phyloP scores from a whole-genome alignment of 2,888 invertebrate genomes.

The Stegana nigrithorax region DNA sequence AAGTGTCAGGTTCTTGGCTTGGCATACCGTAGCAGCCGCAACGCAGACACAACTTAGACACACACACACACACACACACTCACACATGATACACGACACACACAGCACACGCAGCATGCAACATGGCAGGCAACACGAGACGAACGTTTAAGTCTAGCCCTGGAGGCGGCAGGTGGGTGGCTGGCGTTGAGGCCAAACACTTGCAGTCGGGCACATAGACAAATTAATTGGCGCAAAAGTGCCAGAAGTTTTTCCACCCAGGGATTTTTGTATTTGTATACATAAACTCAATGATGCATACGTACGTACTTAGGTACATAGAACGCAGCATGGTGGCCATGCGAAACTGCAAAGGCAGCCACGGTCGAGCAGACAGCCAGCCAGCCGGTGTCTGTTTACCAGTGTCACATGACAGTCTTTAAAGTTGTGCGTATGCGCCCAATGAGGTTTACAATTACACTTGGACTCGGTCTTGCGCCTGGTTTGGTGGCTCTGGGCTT shows the following conservation, averaged over 20 bases:
- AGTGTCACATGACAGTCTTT: slow-evolving; percentile 16
- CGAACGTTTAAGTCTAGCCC: too few species aligned
- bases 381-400: background rate
- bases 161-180: too few species aligned
- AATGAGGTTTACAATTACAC: slow-evolving; percentile 12
- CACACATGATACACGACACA: background rate
- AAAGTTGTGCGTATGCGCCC: background rate
- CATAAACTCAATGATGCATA: background rate
- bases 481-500: too few species aligned
- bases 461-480: too few species aligned
- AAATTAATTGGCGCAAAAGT: slow-evolving; percentile 23
- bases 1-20: slow-evolving; percentile 18
- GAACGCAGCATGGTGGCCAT: background rate
- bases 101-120: slow-evolving; percentile 8
- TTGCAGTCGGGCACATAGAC: slow-evolving; percentile 11
- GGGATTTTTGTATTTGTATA: slow-evolving; percentile 1
- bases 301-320: background rate
- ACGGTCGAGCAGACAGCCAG: background rate
- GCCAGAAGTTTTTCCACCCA: slow-evolving; percentile 15
- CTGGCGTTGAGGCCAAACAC: too few species aligned
- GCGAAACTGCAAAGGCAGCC: background rate
- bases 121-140: background rate
- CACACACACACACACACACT: background rate
- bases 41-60: background rate
- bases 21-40: slow-evolving; percentile 12